phyloP scores from a whole-genome alignment of 2,113 vertebrate species.

The Xiphophorus maculatus region DNA sequence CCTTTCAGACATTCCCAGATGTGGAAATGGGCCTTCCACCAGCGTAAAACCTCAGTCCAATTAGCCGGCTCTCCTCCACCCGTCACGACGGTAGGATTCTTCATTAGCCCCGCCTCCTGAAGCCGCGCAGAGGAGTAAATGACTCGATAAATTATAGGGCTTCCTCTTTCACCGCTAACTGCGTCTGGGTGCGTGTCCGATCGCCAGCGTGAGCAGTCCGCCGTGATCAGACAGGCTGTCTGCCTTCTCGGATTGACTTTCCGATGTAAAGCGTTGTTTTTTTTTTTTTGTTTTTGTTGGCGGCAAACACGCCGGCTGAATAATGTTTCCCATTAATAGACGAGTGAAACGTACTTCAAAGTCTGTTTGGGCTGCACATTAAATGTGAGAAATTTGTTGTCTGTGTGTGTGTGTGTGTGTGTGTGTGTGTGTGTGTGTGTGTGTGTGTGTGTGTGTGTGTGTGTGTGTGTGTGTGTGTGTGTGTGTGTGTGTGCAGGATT shows the following conservation, averaged over 20 bases:
- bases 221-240: constrained; percentile 47
- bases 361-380: constrained; percentile 70
- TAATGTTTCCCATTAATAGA: constrained; percentile 76
- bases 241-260: constrained; percentile 68
- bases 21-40: constrained; percentile 61
- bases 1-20: constrained; percentile 60
- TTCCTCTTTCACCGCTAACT: constrained; percentile 35
- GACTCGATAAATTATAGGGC: constrained; percentile 50
- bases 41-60: constrained; percentile 67
- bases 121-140: constrained; percentile 41
- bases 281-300: constrained; percentile 48
- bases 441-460: not conserved
- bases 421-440: too few relatives aligned
- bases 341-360: constrained; percentile 74
- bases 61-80: constrained; percentile 51
- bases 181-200: constrained; percentile 11
- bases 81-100: constrained; percentile 44
- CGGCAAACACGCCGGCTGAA: constrained; percentile 67
- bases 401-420: constrained; percentile 21
- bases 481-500: too few relatives aligned
- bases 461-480: too few relatives aligned
- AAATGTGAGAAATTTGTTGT: constrained; percentile 73
- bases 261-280: constrained; percentile 47
- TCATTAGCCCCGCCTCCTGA: constrained; percentile 42
- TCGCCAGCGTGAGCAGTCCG: constrained; percentile 22